Evolutionary conservation across 2,888 invertebrate genomes (phyloP).

Genomic region (Amblyjoppa fuscipennis): DNA sequence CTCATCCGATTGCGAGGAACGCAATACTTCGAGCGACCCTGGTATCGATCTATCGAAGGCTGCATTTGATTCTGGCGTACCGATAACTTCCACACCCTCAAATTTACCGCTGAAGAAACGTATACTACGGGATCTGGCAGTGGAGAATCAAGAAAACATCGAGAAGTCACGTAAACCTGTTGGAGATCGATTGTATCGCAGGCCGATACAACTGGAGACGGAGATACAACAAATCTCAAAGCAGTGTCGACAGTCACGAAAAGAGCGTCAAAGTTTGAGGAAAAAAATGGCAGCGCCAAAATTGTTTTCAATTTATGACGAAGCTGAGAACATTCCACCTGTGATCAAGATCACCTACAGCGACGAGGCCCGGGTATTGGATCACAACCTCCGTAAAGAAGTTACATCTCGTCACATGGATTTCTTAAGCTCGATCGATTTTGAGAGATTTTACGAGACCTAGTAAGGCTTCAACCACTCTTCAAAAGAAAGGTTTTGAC

Average conservation of each 20-base stretch:
- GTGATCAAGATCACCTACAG: neutral
- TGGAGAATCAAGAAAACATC: constrained; percentile 19
- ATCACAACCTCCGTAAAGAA: neutral
- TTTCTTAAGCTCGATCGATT: constrained; percentile 42
- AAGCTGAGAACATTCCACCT: constrained; percentile 41
- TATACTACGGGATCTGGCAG: constrained; percentile 42
- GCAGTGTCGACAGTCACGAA: constrained; percentile 22
- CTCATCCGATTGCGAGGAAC: neutral
- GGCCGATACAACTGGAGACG: neutral
- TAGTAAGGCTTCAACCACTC: too few relatives aligned
- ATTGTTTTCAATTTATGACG: constrained; percentile 7
- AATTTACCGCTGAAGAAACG: constrained; percentile 68
- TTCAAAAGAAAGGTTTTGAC: too few relatives aligned
- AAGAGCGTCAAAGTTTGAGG: neutral
- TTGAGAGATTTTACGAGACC: neutral
- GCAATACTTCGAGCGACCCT: neutral
- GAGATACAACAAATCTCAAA: constrained; percentile 9
- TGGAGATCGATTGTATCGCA: constrained; percentile 31
- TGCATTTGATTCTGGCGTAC: neutral
- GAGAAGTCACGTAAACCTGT: neutral
- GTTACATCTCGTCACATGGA: constrained; percentile 36
- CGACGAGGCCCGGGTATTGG: neutral
- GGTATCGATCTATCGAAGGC: constrained; percentile 8
- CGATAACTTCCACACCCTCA: constrained; percentile 41
- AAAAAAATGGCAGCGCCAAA: neutral